Evolutionary conservation across 2,113 vertebrate species (phyloP).

Genomic region (Ranitomeya variabilis): DNA sequence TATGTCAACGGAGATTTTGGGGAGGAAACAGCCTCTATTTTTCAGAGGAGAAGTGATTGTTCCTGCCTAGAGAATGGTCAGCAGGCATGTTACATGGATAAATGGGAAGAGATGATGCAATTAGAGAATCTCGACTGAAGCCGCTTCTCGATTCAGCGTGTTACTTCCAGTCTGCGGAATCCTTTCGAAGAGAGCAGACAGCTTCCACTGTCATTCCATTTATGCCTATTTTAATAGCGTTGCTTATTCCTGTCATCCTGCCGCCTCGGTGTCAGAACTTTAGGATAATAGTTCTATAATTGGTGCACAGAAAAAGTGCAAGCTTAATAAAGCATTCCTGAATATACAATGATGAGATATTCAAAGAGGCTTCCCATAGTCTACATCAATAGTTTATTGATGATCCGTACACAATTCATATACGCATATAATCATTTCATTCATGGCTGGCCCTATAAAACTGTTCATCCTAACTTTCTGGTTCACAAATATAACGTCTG

Average conservation of each 20-base stretch:
- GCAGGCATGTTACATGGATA: slow-evolving; percentile 61
- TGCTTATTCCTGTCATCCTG: slow-evolving; percentile 67
- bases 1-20: slow-evolving; percentile 37
- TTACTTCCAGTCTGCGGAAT: slow-evolving; percentile 83
- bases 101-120: slow-evolving; percentile 61
- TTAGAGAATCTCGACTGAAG: slow-evolving; percentile 69
- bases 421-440: too few species aligned
- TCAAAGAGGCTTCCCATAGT: neutral
- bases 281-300: slow-evolving; percentile 59
- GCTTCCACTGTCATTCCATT: slow-evolving; percentile 75
- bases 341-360: neutral
- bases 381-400: neutral
- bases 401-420: too few species aligned
- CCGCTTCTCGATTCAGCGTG: slow-evolving; percentile 69
- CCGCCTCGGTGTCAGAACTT: slow-evolving; percentile 62
- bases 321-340: slow-evolving; percentile 34
- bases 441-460: neutral
- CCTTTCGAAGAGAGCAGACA: slow-evolving; percentile 76
- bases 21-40: neutral
- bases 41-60: slow-evolving; percentile 26
- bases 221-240: slow-evolving; percentile 75
- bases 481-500: neutral
- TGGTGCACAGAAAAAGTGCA: slow-evolving; percentile 60
- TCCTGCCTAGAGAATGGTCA: slow-evolving; percentile 55
- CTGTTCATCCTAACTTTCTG: neutral